Conservation (phyloP, 2,113 vertebrate species). For the Macrotus californicus region DNA sequence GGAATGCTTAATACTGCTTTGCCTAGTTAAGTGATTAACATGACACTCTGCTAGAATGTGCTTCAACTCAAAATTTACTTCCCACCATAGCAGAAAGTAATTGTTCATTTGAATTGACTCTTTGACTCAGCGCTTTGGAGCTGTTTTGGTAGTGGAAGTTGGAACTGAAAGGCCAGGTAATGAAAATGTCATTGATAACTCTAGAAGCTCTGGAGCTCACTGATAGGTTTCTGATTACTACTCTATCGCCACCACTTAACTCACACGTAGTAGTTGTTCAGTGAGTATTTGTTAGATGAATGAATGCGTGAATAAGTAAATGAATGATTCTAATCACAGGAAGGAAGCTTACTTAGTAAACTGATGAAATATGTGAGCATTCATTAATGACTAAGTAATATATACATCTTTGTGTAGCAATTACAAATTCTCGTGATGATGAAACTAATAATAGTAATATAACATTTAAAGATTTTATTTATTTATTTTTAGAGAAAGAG, state of each 20-base stretch:
- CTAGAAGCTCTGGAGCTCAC: not conserved
- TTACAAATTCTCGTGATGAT: not conserved
- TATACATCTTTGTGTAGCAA: not conserved
- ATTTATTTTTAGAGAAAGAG: too few relatives aligned
- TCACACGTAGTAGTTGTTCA: not conserved
- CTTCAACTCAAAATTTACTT: conserved; percentile 15
- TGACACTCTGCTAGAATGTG: not conserved
- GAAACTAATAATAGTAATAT: not conserved
- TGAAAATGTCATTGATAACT: not conserved
- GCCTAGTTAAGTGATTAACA: not conserved
- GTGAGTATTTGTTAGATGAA: not conserved
- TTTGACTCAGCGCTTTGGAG: not conserved
- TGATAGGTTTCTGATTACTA: not conserved
- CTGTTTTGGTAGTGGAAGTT: not conserved
- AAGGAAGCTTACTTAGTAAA: conserved; percentile 19
- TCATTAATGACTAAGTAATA: conserved; percentile 2
- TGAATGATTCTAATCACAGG: not conserved
- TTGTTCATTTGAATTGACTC: not conserved
- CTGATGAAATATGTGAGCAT: not conserved
- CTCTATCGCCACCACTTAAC: not conserved
- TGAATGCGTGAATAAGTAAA: not conserved
- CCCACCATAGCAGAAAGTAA: not conserved
- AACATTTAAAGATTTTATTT: not conserved
- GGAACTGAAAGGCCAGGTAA: not conserved
- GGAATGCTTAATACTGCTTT: not conserved